Conservation (phyloP, 2,888 invertebrate genomes). For the Synergus laeviventris region DNA sequence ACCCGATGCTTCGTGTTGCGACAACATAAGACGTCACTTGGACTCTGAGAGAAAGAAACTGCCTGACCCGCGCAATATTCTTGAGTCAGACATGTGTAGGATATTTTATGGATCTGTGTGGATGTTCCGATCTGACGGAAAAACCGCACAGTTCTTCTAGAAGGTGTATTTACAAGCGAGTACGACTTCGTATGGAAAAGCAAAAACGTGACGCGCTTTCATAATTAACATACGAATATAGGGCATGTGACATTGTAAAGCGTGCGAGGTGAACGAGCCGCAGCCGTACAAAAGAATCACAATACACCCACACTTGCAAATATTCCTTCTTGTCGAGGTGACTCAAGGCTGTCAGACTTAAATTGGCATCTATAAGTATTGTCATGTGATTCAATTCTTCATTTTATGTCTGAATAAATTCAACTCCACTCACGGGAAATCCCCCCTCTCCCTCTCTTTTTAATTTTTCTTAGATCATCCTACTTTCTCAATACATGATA, state of each 20-base stretch:
- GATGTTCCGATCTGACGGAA: background rate
- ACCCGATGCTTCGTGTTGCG: background rate
- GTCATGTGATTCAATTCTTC: background rate
- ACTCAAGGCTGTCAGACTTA: background rate
- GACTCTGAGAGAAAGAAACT: background rate
- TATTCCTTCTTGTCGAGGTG: background rate
- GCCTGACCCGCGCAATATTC: conserved; percentile 21
- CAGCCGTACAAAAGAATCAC: background rate
- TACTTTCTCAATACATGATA: too few relatives aligned
- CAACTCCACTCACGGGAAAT: background rate
- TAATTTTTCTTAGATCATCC: too few relatives aligned
- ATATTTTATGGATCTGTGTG: background rate
- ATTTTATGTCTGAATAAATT: background rate
- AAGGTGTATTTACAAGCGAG: background rate
- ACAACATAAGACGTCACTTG: background rate
- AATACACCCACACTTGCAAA: background rate
- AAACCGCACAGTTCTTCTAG: background rate
- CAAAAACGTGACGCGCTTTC: conserved; percentile 23
- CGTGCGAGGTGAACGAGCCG: conserved; percentile 14
- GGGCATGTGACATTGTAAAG: conserved; percentile 28
- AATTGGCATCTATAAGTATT: background rate
- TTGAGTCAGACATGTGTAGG: background rate
- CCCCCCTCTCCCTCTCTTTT: background rate
- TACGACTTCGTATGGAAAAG: conserved; percentile 26
- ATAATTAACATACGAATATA: conserved; percentile 18